Evolutionary conservation across 2,888 invertebrate genomes (phyloP).

Genomic region (Drosophila quasianomalipes): DNA sequence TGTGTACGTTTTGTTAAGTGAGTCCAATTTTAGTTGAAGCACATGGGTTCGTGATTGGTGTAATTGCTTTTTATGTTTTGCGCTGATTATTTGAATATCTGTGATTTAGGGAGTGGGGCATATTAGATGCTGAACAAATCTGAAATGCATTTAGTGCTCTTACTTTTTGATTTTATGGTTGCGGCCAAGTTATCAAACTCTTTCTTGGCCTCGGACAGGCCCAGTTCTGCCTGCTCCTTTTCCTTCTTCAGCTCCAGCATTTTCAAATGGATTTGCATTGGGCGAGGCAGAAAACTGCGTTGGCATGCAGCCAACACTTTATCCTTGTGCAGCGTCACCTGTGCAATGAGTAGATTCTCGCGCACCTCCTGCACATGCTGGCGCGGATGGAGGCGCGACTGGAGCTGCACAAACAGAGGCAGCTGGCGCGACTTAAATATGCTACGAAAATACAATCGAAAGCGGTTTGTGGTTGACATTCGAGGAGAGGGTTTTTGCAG

Average conservation of each 20-base stretch:
- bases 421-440: conserved; percentile 83
- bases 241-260: conserved; percentile 75
- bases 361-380: conserved; percentile 79
- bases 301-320: conserved; percentile 75
- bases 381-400: conserved; percentile 80
- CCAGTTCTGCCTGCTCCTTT: conserved; percentile 55
- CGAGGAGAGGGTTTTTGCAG: neutral
- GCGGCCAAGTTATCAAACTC: conserved; percentile 74
- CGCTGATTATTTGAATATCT: conserved; percentile 81
- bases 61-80: conserved; percentile 71
- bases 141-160: conserved; percentile 13
- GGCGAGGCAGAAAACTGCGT: conserved; percentile 78
- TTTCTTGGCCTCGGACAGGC: conserved; percentile 61
- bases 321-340: conserved; percentile 74
- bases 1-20: conserved; percentile 62
- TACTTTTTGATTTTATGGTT: conserved; percentile 82
- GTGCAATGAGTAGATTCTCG: conserved; percentile 81
- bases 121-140: neutral
- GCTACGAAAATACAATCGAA: conserved; percentile 52
- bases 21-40: conserved; percentile 74
- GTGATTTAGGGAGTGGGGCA: neutral
- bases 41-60: conserved; percentile 70
- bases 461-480: neutral
- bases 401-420: conserved; percentile 78
- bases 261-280: conserved; percentile 79